These are phyloP conservation scores for Pelobates cultripes DNA, from an alignment of 2,797 vertebrate species.

Conservation along the genomic window DNA sequence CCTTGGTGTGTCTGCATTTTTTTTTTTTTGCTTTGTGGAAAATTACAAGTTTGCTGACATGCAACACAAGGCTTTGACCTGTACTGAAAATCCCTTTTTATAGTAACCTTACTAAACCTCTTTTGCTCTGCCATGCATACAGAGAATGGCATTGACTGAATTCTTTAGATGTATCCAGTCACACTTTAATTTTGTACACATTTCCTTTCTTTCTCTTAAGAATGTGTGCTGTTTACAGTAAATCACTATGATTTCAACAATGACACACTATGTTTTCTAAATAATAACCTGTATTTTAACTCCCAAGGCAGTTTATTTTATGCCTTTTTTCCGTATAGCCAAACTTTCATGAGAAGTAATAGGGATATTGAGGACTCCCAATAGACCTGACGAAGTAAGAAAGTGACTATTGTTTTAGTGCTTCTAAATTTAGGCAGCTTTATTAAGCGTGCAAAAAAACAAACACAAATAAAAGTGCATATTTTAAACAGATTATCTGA, in stretches of 20 bases:
- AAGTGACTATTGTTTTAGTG: neutral
- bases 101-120: conserved; percentile 23
- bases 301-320: conserved; percentile 24
- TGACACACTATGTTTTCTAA: conserved; percentile 55
- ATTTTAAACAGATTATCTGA: neutral
- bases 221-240: conserved; percentile 65
- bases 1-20: neutral
- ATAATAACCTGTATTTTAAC: conserved; percentile 44
- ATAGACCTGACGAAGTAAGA: neutral
- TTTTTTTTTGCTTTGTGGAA: conserved; percentile 27
- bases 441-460: neutral
- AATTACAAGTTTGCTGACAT: conserved; percentile 20
- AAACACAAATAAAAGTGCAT: neutral
- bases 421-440: neutral
- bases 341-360: neutral
- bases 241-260: conserved; percentile 62
- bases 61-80: conserved; percentile 7
- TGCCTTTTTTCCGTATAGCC: conserved; percentile 30
- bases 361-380: neutral
- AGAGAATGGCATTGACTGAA: neutral
- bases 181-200: conserved; percentile 54
- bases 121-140: conserved; percentile 21
- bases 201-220: conserved; percentile 52
- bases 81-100: conserved; percentile 27
- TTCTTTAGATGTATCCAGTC: conserved; percentile 30